Evolutionary conservation across 2,113 vertebrate genomes (phyloP), one percentile per base, ranked within the genome.

Genomic region (Sisor rabdophorus): DNA sequence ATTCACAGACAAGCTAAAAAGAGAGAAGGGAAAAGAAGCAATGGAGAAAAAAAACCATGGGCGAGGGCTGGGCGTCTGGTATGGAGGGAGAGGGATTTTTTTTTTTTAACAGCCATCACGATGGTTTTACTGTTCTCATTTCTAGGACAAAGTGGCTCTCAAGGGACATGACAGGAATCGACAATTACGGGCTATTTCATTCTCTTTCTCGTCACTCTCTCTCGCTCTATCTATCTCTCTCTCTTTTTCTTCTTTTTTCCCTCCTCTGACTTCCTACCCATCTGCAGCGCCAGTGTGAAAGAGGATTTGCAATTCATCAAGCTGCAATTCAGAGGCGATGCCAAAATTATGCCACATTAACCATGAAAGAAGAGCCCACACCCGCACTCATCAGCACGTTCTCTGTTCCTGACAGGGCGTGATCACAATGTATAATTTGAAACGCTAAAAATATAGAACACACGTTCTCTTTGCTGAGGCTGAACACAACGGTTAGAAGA

Each of bases 271-370:
- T 77, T 81, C 59, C 63, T 68, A 75, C 75, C 80, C 74, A 74
- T 75, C 78, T 78, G 80, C 74, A 61, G 79, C 58, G 40, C 56
- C 71, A 47, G 59, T 68, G 52, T 79, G 73, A 76, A 79, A 67
- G 58, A 75, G 63, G 73, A 72, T 64, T 74, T 71, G 76, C 76
- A 75, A 81, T 78, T 81, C 80, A 81, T 81, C 71, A 74, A 74
- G 67, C 60, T 2, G 28, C 72, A 79, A 78, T 82, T 82, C 67
- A 55, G 24, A 63, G 56, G n/a, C 68, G 22, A 68, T 73, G 77
- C 81, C 78, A 82, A 73, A 82, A 79, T 82, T 79, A 82, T 79
- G 81, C 77, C 73, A 79, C 81, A 76, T 79, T 79, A 69, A 79
- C 53, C 81, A 73, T 73, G 77, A 82, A 79, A 82, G 73, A 82